Base-by-base conservation (phyloP, 2,888 invertebrate species). In the Chelonus formosanus region DNA sequence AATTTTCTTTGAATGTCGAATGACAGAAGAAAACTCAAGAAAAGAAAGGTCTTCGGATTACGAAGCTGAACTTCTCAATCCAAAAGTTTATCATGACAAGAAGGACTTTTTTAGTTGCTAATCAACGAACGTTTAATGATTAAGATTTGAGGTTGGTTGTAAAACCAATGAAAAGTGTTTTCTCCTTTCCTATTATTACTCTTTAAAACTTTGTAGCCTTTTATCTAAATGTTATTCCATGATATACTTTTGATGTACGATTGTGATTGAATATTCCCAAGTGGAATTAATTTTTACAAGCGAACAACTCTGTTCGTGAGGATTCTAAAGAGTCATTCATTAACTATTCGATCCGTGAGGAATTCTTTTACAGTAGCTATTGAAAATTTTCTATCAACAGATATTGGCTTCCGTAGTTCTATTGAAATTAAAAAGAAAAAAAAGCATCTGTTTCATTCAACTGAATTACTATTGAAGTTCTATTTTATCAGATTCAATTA, bases 271-370 rank as follows among this genome's bases (percentile, higher is more conserved):
- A 72, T 65, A 67, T 70, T 60, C 63, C 58, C 68, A 58, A 66
- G 68, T 68, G 67, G 69, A 73, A 70, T 73, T 71, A 69, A 73
- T 73, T 73, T 70, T 63, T 63, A 69, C 69, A 70, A 68, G 65
- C 67, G 65, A 70, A 67, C 65, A 62, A 62, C 65, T 67, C 60
- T 63, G 34, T 59, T 67, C 57, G 68, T 60, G 54, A 60, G 48
- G 55, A 50, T 56, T 47, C 47, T 60, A 60, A 53, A 55, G 60
- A 65, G 50, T 60, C 43, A 62, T 44, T 66, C 57, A 66, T 62
- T 66, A 62, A 66, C 62, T 34, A 62, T 47, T 20, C 52, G 48
- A 48, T 48, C 55, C 7, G 5, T 34, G 40, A 50, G 57, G 32
- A 57, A 45, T 57, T n/a, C 45, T 47, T 8, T 34, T 57, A 57